Percentiles rank a stretch among this genome's conserved stretches.
Conservation (phyloP, 2,797 vertebrate species). For the Scleropages formosus region DNA sequence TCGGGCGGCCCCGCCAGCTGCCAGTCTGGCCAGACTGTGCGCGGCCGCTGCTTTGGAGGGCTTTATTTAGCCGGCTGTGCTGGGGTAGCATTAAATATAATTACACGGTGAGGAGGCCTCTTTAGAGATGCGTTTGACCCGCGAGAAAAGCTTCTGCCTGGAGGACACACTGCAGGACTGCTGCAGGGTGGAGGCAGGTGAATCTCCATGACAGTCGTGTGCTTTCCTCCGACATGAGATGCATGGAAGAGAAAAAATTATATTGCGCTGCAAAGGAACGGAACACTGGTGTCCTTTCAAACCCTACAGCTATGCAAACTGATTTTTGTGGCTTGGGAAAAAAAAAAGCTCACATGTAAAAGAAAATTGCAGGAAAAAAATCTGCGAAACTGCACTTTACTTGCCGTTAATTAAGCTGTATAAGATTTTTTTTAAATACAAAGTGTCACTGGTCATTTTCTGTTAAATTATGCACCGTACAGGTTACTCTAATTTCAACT, state of each 20-base stretch:
- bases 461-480: too few relatives aligned
- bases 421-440: too few relatives aligned
- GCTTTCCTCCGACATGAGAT: slow-evolving; percentile 61
- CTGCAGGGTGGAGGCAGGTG: slow-evolving; percentile 62
- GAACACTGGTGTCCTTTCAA: too few relatives aligned
- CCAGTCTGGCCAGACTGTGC: slow-evolving; percentile 62
- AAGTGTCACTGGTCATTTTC: too few relatives aligned
- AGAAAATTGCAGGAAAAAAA: too few relatives aligned
- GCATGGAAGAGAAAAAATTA: not conserved
- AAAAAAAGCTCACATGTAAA: too few relatives aligned
- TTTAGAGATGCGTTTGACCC: slow-evolving; percentile 60
- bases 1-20: slow-evolving; percentile 54
- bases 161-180: slow-evolving; percentile 51
- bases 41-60: slow-evolving; percentile 60
- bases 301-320: too few relatives aligned
- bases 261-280: too few relatives aligned
- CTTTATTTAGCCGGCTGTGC: slow-evolving; percentile 77
- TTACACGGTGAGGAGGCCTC: slow-evolving; percentile 72
- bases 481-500: too few relatives aligned
- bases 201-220: slow-evolving; percentile 52
- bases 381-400: too few relatives aligned
- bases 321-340: too few relatives aligned
- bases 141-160: slow-evolving; percentile 33
- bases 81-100: slow-evolving; percentile 78
- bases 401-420: too few relatives aligned